These are phyloP conservation scores for Harpalus rubripes DNA, from an alignment of 2,888 invertebrate species.

Conservation along the genomic window DNA sequence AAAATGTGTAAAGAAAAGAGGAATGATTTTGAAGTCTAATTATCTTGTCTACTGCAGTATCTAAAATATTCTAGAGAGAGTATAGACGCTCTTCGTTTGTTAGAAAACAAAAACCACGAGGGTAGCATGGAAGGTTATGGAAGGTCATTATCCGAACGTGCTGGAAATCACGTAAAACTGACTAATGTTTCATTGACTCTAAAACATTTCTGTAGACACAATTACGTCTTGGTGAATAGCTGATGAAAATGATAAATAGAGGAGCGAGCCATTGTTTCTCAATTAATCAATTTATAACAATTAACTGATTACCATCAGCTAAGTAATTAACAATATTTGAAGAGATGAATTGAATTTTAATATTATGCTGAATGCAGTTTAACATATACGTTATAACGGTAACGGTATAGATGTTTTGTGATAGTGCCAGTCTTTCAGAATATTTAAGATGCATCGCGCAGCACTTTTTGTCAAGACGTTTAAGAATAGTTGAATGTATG, in stretches of 20 bases:
- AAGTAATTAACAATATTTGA: not conserved
- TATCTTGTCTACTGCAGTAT: slow-evolving; percentile 5
- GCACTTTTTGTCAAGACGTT: not conserved
- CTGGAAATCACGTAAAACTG: not conserved
- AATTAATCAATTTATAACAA: not conserved
- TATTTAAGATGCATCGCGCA: not conserved
- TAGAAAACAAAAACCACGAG: not conserved
- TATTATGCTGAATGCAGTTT: not conserved
- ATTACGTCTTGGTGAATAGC: not conserved
- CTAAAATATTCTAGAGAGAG: not conserved
- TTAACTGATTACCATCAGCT: not conserved
- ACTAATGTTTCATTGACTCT: not conserved
- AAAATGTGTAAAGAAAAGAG: not conserved
- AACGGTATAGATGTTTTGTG: not conserved
- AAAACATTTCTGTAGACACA: not conserved
- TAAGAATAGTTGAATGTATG: not conserved
- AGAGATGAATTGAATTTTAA: not conserved
- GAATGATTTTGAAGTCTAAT: slow-evolving; percentile 1
- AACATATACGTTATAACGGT: not conserved
- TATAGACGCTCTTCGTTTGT: not conserved
- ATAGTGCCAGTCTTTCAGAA: not conserved
- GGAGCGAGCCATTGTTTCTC: not conserved
- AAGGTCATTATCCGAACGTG: not conserved
- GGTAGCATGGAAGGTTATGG: not conserved
- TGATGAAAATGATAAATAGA: slow-evolving; percentile 3